phyloP scores from a whole-genome alignment of 2,888 invertebrate species.

The Caenorhabditis sp. region DNA sequence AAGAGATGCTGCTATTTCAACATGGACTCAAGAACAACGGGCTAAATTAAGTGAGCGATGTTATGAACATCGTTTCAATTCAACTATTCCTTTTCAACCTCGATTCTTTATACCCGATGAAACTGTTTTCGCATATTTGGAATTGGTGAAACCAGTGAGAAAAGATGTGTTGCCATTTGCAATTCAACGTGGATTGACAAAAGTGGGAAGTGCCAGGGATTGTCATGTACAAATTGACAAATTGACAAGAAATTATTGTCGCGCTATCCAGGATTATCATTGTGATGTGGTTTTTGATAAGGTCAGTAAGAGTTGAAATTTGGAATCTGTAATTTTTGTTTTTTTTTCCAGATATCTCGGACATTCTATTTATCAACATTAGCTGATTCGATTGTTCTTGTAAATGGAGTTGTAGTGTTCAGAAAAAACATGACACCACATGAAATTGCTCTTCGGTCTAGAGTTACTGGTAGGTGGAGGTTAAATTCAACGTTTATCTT shows the following conservation, averaged over 20 bases:
- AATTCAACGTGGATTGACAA: conserved; percentile 11
- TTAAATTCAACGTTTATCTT: too few relatives aligned
- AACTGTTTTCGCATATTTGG: neutral
- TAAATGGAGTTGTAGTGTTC: conserved; percentile 5
- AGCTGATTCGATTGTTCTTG: neutral
- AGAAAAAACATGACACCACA: conserved; percentile 6
- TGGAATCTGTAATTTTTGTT: too few relatives aligned
- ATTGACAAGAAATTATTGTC: neutral
- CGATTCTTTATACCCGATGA: conserved; percentile 4
- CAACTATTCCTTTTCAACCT: neutral
- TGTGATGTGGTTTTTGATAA: conserved; percentile 12
- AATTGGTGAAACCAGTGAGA: neutral
- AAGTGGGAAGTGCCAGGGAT: neutral
- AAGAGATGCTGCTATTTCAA: neutral
- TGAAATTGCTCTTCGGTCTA: neutral
- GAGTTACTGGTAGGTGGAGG: conserved; percentile 1
- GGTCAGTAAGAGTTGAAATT: too few relatives aligned
- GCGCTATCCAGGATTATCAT: conserved; percentile 4
- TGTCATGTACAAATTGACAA: neutral
- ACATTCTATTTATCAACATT: conserved; percentile 6
- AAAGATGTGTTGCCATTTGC: neutral
- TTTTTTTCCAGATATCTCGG: neutral
- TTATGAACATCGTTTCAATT: neutral
- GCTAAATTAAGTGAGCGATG: neutral
- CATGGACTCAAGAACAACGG: neutral